A percentile compares a stretch with the other conserved stretches of the same genome.
Evolutionary conservation across 2,888 invertebrate genomes (phyloP).

Genomic region (Crematogaster levior): DNA sequence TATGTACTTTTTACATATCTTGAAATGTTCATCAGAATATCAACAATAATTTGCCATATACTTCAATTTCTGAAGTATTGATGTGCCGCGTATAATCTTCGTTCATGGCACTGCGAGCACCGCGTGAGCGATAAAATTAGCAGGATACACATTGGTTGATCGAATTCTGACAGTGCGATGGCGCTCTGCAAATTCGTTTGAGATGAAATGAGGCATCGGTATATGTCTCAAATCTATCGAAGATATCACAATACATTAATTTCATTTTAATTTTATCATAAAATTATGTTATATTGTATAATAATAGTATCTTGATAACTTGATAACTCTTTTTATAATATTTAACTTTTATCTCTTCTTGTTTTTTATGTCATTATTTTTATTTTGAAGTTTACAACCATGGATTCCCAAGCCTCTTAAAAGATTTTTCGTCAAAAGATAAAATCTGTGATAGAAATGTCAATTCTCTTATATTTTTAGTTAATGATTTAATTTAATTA

Average conservation of each 20-base stretch:
- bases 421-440: not conserved
- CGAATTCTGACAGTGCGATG: conserved; percentile 35
- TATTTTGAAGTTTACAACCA: conserved; percentile 7
- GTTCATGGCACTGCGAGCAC: conserved; percentile 28
- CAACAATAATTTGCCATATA: conserved; percentile 21
- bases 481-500: conserved; percentile 6
- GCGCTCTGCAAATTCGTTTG: conserved; percentile 36
- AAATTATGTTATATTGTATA: not conserved
- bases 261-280: not conserved
- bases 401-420: not conserved
- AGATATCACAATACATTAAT: not conserved
- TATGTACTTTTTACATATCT: not conserved
- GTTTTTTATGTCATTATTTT: not conserved
- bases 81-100: conserved; percentile 19
- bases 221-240: conserved; percentile 19
- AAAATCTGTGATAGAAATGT: not conserved
- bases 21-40: conserved; percentile 1
- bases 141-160: conserved; percentile 36
- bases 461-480: not conserved
- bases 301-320: not conserved
- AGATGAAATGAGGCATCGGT: conserved; percentile 29
- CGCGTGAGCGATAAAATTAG: conserved; percentile 45
- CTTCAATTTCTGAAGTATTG: conserved; percentile 13
- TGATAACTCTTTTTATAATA: no score
- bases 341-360: not conserved